These are phyloP conservation scores for Nesidiocoris tenuis DNA, from an alignment of 2,888 invertebrate species.

Conservation along the genomic window DNA sequence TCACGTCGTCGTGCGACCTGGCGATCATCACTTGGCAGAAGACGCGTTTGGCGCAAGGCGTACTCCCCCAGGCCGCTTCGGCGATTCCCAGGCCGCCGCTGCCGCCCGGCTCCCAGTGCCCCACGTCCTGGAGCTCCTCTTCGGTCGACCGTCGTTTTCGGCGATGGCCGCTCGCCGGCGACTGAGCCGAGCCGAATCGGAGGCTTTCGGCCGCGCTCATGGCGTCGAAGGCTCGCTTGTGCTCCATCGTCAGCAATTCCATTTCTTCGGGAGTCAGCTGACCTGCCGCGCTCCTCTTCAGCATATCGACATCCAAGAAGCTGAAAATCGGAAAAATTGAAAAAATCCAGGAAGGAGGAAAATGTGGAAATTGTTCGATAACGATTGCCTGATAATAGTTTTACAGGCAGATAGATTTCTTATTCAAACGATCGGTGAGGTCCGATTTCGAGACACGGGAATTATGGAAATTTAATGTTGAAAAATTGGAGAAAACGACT, in stretches of 20 bases:
- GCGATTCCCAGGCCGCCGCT: slow-evolving; percentile 54
- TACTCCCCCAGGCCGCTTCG: slow-evolving; percentile 67
- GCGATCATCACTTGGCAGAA: slow-evolving; percentile 74
- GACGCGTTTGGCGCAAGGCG: slow-evolving; percentile 73
- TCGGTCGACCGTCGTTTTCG: slow-evolving; percentile 43
- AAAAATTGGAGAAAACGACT: too few species aligned
- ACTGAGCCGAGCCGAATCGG: background rate
- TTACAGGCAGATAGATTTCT: too few species aligned
- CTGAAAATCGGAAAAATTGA: slow-evolving; percentile 39
- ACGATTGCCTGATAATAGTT: too few species aligned
- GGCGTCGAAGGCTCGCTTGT: slow-evolving; percentile 60
- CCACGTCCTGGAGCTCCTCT: slow-evolving; percentile 47
- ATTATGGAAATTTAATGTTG: too few species aligned
- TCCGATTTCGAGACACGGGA: too few species aligned
- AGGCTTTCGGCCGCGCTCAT: slow-evolving; percentile 49
- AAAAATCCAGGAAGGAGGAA: background rate
- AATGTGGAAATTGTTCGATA: background rate
- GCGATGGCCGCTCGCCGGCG: background rate
- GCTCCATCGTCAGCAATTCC: slow-evolving; percentile 54
- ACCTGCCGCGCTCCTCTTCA: slow-evolving; percentile 58
- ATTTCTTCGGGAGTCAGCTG: slow-evolving; percentile 43
- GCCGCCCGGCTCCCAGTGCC: slow-evolving; percentile 52
- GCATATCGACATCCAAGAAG: slow-evolving; percentile 65
- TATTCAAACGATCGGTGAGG: too few species aligned
- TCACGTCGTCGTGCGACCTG: slow-evolving; percentile 67